Base-by-base conservation (phyloP, 2,113 vertebrate genomes). In the Hippocampus zosterae region DNA sequence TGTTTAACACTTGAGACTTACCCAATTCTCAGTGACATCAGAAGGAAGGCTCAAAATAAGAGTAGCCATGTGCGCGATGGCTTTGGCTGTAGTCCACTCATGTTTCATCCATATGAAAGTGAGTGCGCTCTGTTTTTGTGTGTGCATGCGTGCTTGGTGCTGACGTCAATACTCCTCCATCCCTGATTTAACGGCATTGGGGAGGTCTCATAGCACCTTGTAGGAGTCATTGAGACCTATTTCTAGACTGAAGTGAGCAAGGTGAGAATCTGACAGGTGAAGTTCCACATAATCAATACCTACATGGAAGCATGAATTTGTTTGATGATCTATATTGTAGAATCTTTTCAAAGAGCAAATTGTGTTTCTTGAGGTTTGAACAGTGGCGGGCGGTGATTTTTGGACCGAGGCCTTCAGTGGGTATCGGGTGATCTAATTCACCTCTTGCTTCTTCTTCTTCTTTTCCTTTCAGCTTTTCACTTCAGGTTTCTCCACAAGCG, bases 1-100 rank as follows among this genome's bases (percentile, higher is more conserved):
- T 86, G 59, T 82, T 33, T 48, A 41, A 68, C 79, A 79, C 64
- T 67, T 71, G 73, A 84, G 66, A 71, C 46, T 27, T 70, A 84
- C 88, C 86, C 86, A 88, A 87, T 80, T 74, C 84, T 71, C 87
- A 74, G 61, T 87, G 89, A 88, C 85, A 80, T 89, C 88, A 88
- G 84, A 78, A 18, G 73, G 77, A 80, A 33, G 18, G 76, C 67
- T 73, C 37, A 74, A 77, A 75, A 79, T 71, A 81, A 69, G 71
- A 46, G 59, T 42, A 57, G 29, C 69, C 23, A 15, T 67, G 63
- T 53, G 5, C 33, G 19, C 62, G 8, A 42, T 21, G 61, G 19
- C 10, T 63, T n/a, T 41, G 19, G 8, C 63, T 65, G 63, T 15
- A 46, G 13, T 48, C 63, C 63, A 27, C 42, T 46, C 41, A 46